These are phyloP conservation scores for Drosophila sturtevanti DNA, from an alignment of 1,140 invertebrate species.

Conservation along the genomic window DNA sequence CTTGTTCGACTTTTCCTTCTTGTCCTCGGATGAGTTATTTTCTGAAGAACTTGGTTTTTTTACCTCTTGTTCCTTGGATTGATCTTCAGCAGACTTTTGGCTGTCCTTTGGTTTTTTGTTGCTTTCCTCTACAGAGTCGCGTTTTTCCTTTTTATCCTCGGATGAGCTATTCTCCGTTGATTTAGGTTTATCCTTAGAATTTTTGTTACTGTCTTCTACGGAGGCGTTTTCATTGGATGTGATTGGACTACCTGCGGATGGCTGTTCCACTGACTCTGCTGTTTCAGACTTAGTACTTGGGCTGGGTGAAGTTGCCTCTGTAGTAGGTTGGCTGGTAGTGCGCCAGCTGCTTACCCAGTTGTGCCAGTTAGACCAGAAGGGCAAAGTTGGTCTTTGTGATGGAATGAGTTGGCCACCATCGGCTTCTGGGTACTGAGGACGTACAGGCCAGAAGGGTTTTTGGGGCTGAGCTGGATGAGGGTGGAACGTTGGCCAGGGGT, in stretches of 20 bases:
- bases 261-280: conserved; percentile 55
- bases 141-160: conserved; percentile 51
- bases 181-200: conserved; percentile 46
- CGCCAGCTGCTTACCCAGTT: conserved; percentile 59
- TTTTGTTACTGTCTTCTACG: conserved; percentile 57
- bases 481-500: conserved; percentile 21
- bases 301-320: conserved; percentile 15
- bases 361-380: conserved; percentile 61
- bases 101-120: conserved; percentile 45
- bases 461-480: conserved; percentile 21
- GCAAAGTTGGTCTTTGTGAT: conserved; percentile 17
- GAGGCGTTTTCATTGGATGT: conserved; percentile 62
- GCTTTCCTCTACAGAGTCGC: conserved; percentile 50
- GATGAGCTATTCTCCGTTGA: conserved; percentile 44
- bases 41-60: conserved; percentile 50
- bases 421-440: conserved; percentile 33
- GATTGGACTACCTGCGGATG: conserved; percentile 22
- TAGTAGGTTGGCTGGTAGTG: conserved; percentile 23
- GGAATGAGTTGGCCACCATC: conserved; percentile 15
- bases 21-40: conserved; percentile 29
- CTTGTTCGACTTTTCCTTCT: conserved; percentile 16
- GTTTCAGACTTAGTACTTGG: conserved; percentile 37
- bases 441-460: conserved; percentile 38
- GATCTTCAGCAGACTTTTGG: conserved; percentile 49
- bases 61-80: conserved; percentile 57